Base-by-base conservation (phyloP, 2,888 invertebrate species). In the Electrophaes corylata region DNA sequence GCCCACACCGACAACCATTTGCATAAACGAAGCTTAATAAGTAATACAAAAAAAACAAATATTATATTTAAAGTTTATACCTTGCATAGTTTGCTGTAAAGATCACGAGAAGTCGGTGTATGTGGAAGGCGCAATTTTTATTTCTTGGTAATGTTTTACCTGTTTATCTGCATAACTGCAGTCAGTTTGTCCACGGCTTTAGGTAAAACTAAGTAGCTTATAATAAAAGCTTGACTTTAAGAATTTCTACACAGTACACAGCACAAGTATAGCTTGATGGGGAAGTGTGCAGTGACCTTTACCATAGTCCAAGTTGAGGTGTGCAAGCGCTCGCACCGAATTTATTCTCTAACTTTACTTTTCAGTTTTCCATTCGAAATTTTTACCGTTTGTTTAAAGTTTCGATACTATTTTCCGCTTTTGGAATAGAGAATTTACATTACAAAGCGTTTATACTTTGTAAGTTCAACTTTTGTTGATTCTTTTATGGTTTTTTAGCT, bases 211-310 rank as follows among this genome's bases (percentile, higher is more conserved):
- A n/a, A n/a, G n/a, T n/a, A n/a, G n/a, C n/a, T n/a, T n/a, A 35
- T 71, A 64, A 66, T 69, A 60, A 23, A 70, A 72, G 60, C 66
- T 61, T 63, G 64, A 70, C 57, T 74, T 66, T 70, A 11, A 31
- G 31, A 56, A 20, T 50, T 49, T 8, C 18, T 8, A 19, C 31
- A 10, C 19, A 3, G 16, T 35, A 35, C 35, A 14, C 20, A 18
- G 37, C 4, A 10, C 39, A 31, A 20, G 6, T 20, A 29, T 20
- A 10, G 12, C 20, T n/a, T n/a, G n/a, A n/a, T n/a, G n/a, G n/a
- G n/a, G n/a, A n/a, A 52, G 41, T 43, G 16, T 41, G 26, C 26
- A 16, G 47, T 57, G 10, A 18, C 39, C n/a, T 29, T 29, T 0
- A 18, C 0, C 16, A 12, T 8, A 33, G 44, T 26, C 2, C 19